These are phyloP conservation scores for Archilochus colubris DNA, from an alignment of 2,113 vertebrate species.

Conservation along the genomic window DNA sequence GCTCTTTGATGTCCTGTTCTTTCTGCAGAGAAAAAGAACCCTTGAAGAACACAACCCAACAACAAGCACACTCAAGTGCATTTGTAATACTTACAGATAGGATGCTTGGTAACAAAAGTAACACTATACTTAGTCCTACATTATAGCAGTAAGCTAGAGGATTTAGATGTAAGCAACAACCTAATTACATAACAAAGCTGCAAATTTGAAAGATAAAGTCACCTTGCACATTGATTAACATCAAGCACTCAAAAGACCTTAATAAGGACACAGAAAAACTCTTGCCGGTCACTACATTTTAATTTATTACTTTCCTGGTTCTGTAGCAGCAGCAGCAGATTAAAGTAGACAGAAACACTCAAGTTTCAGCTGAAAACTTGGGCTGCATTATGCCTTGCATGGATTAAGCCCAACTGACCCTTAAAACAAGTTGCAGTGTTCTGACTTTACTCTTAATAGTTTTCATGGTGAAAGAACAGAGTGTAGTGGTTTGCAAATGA, in stretches of 20 bases:
- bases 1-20: conserved; percentile 80
- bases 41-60: neutral
- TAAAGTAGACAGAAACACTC: neutral
- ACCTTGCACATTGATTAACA: neutral
- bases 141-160: neutral
- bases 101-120: neutral
- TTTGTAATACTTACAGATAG: neutral
- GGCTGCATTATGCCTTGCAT: neutral
- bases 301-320: neutral
- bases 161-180: neutral
- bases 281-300: neutral
- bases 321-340: neutral
- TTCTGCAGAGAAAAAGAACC: conserved; percentile 74
- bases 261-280: neutral
- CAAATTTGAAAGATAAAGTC: neutral
- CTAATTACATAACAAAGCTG: fast-evolving
- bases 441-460: neutral
- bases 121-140: neutral
- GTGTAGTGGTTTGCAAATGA: fast-evolving
- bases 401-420: neutral
- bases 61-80: neutral
- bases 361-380: neutral
- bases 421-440: neutral
- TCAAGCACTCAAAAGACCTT: neutral
- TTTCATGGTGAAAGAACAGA: neutral